Conservation (phyloP, 2,113 vertebrate species). For the Carettochelys insculpta region DNA sequence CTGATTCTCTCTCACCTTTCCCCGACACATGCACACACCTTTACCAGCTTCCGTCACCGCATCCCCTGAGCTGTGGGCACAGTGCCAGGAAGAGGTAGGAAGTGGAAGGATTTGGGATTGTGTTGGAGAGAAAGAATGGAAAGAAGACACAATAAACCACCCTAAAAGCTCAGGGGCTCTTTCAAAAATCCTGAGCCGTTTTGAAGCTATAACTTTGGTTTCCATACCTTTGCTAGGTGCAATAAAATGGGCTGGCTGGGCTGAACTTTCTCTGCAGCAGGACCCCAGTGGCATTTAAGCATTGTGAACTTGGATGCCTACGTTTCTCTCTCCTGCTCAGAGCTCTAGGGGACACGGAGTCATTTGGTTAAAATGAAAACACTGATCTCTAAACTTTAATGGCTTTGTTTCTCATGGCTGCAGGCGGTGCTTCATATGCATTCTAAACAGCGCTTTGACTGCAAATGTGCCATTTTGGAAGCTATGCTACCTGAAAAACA, state of each 20-base stretch:
- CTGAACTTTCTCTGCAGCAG: not conserved
- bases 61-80: not conserved
- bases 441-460: slow-evolving; percentile 61
- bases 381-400: slow-evolving; percentile 68
- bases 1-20: not conserved
- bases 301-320: slow-evolving; percentile 46
- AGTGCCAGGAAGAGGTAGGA: not conserved
- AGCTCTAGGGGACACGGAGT: slow-evolving; percentile 63
- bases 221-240: slow-evolving; percentile 36
- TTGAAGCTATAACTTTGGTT: not conserved
- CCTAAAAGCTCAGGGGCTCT: not conserved
- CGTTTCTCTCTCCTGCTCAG: slow-evolving; percentile 36
- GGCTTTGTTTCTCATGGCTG: slow-evolving; percentile 68
- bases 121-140: not conserved
- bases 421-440: slow-evolving; percentile 63
- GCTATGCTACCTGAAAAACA: slow-evolving; percentile 60
- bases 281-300: not conserved
- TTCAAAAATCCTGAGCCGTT: not conserved
- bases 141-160: not conserved
- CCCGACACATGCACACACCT: not conserved
- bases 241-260: not conserved
- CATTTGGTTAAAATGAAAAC: slow-evolving; percentile 78
- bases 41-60: not conserved
- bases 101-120: not conserved
- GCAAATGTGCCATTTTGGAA: slow-evolving; percentile 62